Conservation (phyloP, 2,113 vertebrate genomes). For the Asarcornis scutulata region DNA sequence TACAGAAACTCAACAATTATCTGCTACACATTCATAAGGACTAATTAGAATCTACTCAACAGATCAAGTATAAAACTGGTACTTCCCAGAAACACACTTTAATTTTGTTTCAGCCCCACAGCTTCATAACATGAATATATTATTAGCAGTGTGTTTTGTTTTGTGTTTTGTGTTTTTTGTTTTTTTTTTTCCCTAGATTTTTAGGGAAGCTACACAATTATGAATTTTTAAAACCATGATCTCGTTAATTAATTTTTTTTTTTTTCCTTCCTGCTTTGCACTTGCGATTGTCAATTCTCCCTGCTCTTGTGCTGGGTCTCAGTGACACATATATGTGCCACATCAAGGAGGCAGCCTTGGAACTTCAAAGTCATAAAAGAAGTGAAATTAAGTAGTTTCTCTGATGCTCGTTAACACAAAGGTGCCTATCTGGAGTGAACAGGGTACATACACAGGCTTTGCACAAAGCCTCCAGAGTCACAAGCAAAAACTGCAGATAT, state of each 20-base stretch:
- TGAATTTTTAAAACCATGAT: slow-evolving; percentile 52
- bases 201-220: neutral
- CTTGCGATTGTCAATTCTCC: slow-evolving; percentile 8
- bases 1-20: neutral
- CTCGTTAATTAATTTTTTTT: slow-evolving; percentile 34
- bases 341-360: neutral
- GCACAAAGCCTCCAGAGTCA: neutral
- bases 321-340: neutral
- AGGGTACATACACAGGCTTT: neutral
- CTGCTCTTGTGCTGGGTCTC: neutral
- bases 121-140: neutral
- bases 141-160: neutral
- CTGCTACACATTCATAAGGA: neutral
- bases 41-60: neutral
- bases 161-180: neutral
- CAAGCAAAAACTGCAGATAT: neutral
- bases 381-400: neutral
- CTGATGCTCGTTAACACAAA: neutral
- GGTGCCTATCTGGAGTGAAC: neutral
- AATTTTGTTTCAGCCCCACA: neutral
- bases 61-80: neutral
- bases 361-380: neutral
- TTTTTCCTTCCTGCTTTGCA: slow-evolving; percentile 46
- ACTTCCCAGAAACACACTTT: neutral
- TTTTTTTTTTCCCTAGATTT: neutral